Conservation (phyloP, 2,113 vertebrate species). For the Megaceryle maxima region DNA sequence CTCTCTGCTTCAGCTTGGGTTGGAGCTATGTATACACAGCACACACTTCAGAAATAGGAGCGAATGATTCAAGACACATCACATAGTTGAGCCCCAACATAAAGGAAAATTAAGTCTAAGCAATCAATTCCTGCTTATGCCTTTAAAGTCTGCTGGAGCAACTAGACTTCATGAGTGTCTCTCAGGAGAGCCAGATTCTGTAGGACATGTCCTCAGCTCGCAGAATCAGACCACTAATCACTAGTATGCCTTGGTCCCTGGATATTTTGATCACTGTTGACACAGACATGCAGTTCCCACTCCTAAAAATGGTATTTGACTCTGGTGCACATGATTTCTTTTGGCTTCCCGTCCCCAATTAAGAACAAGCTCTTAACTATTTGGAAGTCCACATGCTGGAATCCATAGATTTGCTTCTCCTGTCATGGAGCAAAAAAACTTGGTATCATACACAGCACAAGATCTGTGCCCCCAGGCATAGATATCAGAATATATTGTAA, state of each 20-base stretch:
- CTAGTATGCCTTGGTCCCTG: not conserved
- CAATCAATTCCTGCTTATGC: not conserved
- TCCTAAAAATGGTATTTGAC: constrained; percentile 63
- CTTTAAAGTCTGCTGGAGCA: not conserved
- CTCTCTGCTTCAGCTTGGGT: not conserved
- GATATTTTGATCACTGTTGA: constrained; percentile 53
- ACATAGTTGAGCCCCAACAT: not conserved
- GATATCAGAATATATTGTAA: not conserved
- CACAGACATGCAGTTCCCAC: constrained; percentile 5
- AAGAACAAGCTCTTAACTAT: not conserved
- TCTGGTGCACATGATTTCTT: constrained; percentile 43
- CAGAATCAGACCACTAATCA: constrained; percentile 28
- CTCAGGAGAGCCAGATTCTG: not conserved
- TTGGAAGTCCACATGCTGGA: not conserved
- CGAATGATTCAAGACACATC: not conserved
- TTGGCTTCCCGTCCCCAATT: not conserved
- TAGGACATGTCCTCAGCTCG: not conserved
- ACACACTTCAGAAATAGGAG: not conserved
- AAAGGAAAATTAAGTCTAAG: not conserved
- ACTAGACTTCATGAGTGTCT: not conserved
- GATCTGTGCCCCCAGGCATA: accelerated
- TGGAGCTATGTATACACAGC: not conserved
- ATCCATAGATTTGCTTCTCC: not conserved
- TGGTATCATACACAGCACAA: not conserved
- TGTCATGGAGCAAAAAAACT: not conserved